These are phyloP conservation scores for Elymnias hypermnestra DNA, from an alignment of 1,140 invertebrate genomes.

Conservation along the genomic window DNA sequence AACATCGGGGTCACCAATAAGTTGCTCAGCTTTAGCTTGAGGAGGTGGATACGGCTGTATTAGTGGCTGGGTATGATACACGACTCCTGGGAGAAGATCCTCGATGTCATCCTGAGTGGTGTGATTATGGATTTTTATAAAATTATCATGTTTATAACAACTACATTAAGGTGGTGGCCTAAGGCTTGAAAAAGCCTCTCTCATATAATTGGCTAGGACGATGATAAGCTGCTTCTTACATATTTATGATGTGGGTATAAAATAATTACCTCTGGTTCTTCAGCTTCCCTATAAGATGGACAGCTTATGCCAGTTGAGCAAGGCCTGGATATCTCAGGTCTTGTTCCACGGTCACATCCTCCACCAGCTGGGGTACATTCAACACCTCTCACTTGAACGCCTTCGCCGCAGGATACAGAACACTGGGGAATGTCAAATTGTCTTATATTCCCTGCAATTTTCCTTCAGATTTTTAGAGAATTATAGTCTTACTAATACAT, in stretches of 20 bases:
- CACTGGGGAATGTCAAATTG: constrained; percentile 77
- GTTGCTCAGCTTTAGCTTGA: constrained; percentile 79
- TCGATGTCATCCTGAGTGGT: constrained; percentile 67
- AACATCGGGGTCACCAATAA: constrained; percentile 81
- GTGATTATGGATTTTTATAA: not conserved
- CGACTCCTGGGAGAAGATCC: constrained; percentile 68
- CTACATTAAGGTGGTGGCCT: too few relatives aligned
- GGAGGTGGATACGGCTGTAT: constrained; percentile 83
- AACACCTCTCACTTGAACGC: constrained; percentile 88
- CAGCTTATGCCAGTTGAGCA: constrained; percentile 84
- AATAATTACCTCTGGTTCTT: constrained; percentile 52
- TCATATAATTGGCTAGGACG: too few relatives aligned
- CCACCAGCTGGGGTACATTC: constrained; percentile 81
- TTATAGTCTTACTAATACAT: too few relatives aligned
- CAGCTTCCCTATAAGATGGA: constrained; percentile 55
- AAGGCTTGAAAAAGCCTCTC: too few relatives aligned
- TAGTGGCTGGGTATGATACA: constrained; percentile 80
- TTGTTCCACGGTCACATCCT: constrained; percentile 72
- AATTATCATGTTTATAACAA: not conserved
- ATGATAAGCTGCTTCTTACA: too few relatives aligned
- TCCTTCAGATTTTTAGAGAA: too few relatives aligned
- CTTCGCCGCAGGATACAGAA: constrained; percentile 90
- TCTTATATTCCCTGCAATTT: too few relatives aligned
- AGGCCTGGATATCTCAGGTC: constrained; percentile 78
- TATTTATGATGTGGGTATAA: too few relatives aligned